phyloP scores from a whole-genome alignment of 2,113 vertebrate species.

The Prunella himalayana region DNA sequence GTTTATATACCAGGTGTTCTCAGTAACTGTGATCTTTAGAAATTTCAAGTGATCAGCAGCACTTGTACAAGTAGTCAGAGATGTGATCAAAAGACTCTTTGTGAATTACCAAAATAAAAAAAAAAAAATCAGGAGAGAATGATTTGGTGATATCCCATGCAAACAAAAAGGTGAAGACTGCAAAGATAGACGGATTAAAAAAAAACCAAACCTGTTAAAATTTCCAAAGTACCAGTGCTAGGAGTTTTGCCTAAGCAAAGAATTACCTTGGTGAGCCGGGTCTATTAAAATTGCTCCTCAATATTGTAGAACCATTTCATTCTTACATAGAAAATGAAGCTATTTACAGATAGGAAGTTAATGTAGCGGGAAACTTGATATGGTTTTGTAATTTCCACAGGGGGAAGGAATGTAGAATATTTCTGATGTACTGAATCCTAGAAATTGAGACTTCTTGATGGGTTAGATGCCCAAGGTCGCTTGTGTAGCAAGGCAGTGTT shows the following conservation, averaged over 20 bases:
- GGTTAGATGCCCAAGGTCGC: background rate
- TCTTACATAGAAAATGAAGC: background rate
- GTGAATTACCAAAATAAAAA: background rate
- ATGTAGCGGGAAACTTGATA: background rate
- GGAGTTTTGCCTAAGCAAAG: background rate
- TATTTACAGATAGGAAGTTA: background rate
- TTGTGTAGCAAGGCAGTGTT: background rate
- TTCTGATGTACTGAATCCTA: background rate
- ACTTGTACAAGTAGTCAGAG: background rate
- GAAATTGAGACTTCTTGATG: background rate
- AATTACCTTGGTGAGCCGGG: background rate
- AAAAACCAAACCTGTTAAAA: background rate
- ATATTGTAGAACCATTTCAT: background rate
- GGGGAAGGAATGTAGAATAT: background rate
- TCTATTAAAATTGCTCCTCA: background rate
- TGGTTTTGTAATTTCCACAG: background rate
- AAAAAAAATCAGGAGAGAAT: background rate
- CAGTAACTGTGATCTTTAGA: background rate
- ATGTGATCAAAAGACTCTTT: background rate
- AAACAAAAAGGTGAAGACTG: background rate
- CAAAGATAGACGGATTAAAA: background rate
- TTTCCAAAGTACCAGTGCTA: background rate
- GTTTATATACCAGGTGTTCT: background rate
- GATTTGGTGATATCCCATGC: background rate
- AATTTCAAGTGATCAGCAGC: background rate